Evolutionary conservation across 2,888 invertebrate species (phyloP), one percentile per base, ranked within the genome.

Genomic region (Anarsia innoxiella): DNA sequence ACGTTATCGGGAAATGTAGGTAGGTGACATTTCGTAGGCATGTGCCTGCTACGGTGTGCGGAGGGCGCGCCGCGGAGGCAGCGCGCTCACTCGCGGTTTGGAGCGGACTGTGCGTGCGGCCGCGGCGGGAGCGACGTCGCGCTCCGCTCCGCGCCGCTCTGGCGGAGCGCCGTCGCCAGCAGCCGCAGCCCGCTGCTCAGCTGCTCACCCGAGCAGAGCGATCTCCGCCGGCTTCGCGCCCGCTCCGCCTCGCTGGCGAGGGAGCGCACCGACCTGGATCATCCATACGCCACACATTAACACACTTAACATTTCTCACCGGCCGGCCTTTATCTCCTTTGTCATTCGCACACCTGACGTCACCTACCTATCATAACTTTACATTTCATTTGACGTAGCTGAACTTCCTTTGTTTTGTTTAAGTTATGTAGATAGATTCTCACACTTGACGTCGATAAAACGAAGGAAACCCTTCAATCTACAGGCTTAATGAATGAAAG

Each of bases 41-140:
- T 76, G 68, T 72, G 79, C 66, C 66, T 65, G 66, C 58, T 64
- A 64, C 62, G 67, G 61, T 58, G 50, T 50, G 63, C 60, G 58
- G 60, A 63, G 71, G 68, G 74, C 74, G 69, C 74, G 74, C 78
- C 77, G 77, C 74, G 61, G 62, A 76, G 66, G 78, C 80, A 76
- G 77, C 82, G 78, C 79, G 77, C 83, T 80, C 82, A 71, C 69
- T 77, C 75, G 78, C 79, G 80, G 82, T 70, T 77, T 65, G 66
- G 63, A 67, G 77, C 71, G 72, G 62, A 83, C 83, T 83, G 82
- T 29, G 37, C 32, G 33, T 36, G 36, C 32, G 29, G 32, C 19
- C 19, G 27, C 35, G 28, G 12, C 23, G 12, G 23, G 39, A 36
- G 44, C 45, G 43, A 42, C 41, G 37, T 34, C 40, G 41, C 16